phyloP scores from a whole-genome alignment of 2,113 vertebrate genomes.

The Oxyruncus cristatus region DNA sequence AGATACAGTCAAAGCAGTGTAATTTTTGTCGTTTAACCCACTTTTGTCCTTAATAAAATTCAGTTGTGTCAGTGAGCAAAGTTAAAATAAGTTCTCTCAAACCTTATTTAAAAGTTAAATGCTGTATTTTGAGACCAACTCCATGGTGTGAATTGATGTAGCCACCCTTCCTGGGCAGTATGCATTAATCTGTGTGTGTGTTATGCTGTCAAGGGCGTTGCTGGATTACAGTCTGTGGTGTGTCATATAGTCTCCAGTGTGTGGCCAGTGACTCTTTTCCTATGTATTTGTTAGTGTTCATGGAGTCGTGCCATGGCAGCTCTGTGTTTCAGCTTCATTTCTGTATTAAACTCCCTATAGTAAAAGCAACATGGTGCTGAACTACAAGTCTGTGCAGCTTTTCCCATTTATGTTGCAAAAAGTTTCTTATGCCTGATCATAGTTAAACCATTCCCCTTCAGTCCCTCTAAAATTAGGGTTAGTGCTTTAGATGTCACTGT shows the following conservation, averaged over 20 bases:
- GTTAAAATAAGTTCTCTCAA: conserved; percentile 55
- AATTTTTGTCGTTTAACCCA: conserved; percentile 71
- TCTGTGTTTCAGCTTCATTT: neutral
- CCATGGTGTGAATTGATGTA: conserved; percentile 35
- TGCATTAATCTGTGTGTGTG: conserved; percentile 8
- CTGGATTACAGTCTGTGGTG: neutral
- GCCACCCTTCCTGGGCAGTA: conserved; percentile 24
- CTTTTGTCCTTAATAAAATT: conserved; percentile 68
- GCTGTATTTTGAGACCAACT: conserved; percentile 31
- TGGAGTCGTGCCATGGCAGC: neutral
- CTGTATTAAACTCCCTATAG: neutral
- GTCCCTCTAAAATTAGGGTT: neutral
- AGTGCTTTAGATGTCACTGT: neutral
- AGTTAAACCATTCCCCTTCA: neutral
- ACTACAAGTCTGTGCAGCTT: neutral
- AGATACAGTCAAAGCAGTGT: conserved; percentile 65
- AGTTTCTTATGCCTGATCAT: neutral
- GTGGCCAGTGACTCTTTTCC: neutral
- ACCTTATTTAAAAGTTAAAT: conserved; percentile 63
- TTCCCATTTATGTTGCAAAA: neutral
- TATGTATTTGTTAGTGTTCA: neutral
- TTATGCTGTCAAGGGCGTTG: neutral
- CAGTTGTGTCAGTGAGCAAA: conserved; percentile 48
- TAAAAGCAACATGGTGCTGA: neutral
- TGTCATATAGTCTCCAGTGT: neutral